These are phyloP conservation scores for Liolophura sinensis DNA, from an alignment of 1,140 invertebrate genomes.

Conservation along the genomic window DNA sequence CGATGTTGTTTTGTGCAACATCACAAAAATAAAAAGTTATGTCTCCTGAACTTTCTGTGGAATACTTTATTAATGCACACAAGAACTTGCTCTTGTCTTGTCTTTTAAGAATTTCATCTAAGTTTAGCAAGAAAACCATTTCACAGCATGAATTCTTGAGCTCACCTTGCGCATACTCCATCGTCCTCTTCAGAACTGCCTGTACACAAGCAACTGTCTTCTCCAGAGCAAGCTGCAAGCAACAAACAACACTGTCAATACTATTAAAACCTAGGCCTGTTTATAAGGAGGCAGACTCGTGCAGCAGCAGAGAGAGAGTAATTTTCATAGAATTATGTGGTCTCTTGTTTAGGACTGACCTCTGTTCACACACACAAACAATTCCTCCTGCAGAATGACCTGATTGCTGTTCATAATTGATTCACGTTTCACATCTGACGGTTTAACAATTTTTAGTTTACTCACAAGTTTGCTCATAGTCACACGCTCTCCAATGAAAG, in stretches of 20 bases:
- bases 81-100: too few species aligned
- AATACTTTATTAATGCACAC: too few species aligned
- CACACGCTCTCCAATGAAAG: too few species aligned
- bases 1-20: too few species aligned
- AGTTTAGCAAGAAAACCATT: too few species aligned
- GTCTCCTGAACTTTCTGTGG: too few species aligned
- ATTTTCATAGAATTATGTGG: background rate
- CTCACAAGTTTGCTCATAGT: too few species aligned
- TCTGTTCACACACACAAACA: background rate
- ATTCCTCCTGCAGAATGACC: background rate
- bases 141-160: too few species aligned
- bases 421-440: too few species aligned
- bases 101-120: too few species aligned
- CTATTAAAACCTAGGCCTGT: background rate
- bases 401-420: background rate
- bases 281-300: background rate
- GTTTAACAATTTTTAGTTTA: too few species aligned
- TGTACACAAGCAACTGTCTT: conserved; percentile 37
- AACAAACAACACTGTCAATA: conserved; percentile 7
- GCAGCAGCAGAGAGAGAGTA: background rate
- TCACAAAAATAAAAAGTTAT: too few species aligned
- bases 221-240: conserved; percentile 35
- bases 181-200: conserved; percentile 34
- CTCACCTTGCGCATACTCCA: conserved; percentile 27
- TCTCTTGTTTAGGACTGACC: background rate